A percentile compares a stretch with the other conserved stretches of the same genome.
Conservation (phyloP, 1,140 invertebrate genomes). For the Bombus cullumanus region DNA sequence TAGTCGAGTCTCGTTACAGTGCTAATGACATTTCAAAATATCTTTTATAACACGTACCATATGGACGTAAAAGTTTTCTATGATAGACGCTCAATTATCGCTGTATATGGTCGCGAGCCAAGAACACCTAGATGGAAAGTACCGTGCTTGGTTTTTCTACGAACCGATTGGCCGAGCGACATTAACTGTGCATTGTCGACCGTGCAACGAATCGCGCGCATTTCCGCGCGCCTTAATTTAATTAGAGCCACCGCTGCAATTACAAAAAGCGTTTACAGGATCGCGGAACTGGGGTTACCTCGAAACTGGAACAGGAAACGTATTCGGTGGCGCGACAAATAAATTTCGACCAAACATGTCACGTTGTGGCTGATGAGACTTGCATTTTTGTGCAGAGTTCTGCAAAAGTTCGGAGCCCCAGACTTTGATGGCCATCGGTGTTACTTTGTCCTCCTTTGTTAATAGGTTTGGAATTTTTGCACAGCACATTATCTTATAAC, state of each 20-base stretch:
- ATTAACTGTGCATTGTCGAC: background rate
- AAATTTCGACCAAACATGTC: background rate
- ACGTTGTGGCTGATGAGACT: background rate
- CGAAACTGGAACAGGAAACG: constrained; percentile 17
- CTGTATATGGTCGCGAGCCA: background rate
- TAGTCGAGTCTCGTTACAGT: background rate
- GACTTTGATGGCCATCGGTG: no score
- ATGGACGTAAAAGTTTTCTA: background rate
- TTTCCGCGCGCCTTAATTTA: constrained; percentile 30
- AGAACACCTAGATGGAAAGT: background rate
- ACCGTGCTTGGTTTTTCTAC: background rate
- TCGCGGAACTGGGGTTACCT: background rate
- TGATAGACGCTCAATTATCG: no score
- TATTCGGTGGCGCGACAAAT: background rate
- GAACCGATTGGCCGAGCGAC: background rate
- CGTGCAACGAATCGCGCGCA: background rate
- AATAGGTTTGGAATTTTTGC: background rate
- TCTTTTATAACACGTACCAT: no score
- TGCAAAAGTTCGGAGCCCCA: background rate
- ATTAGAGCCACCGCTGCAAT: constrained; percentile 9
- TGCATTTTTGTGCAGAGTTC: background rate
- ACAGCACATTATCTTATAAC: background rate
- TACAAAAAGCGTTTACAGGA: background rate
- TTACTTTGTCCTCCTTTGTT: no score
- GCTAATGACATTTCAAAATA: background rate